Conservation (phyloP, 2,113 vertebrate genomes). For the Aythya baeri region DNA sequence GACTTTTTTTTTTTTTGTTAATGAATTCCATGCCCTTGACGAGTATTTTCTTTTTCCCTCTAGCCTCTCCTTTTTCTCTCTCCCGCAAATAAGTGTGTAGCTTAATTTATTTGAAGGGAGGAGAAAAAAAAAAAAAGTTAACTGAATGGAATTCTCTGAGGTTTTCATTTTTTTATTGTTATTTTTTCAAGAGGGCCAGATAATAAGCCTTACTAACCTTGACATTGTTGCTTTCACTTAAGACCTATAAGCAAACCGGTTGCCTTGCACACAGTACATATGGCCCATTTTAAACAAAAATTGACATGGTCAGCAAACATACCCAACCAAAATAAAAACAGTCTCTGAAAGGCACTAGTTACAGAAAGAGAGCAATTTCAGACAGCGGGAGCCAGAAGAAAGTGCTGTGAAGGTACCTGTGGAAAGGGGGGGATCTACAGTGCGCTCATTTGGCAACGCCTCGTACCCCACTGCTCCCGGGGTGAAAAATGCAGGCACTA, state of each 20-base stretch:
- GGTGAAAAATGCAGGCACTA: neutral
- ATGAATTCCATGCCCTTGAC: neutral
- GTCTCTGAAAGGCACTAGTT: neutral
- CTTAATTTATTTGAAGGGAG: neutral
- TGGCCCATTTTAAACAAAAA: slow-evolving; percentile 21
- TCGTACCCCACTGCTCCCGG: neutral
- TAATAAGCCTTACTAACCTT: neutral
- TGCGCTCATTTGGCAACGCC: neutral
- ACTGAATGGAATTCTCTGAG: neutral
- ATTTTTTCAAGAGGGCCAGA: neutral
- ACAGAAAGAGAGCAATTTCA: neutral
- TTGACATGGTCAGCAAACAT: neutral
- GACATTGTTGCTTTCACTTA: neutral
- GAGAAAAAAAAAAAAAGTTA: neutral
- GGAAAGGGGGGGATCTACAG: neutral
- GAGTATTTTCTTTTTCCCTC: neutral
- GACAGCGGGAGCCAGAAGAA: neutral
- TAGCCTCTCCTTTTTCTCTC: neutral
- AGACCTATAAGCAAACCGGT: neutral
- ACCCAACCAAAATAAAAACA: neutral
- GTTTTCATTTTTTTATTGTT: neutral
- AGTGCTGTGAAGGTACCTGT: neutral
- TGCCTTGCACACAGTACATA: neutral
- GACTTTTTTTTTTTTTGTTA: neutral
- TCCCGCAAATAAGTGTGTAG: neutral